These are phyloP conservation scores for Monopis laevigella DNA, from an alignment of 2,888 invertebrate species.

Conservation along the genomic window DNA sequence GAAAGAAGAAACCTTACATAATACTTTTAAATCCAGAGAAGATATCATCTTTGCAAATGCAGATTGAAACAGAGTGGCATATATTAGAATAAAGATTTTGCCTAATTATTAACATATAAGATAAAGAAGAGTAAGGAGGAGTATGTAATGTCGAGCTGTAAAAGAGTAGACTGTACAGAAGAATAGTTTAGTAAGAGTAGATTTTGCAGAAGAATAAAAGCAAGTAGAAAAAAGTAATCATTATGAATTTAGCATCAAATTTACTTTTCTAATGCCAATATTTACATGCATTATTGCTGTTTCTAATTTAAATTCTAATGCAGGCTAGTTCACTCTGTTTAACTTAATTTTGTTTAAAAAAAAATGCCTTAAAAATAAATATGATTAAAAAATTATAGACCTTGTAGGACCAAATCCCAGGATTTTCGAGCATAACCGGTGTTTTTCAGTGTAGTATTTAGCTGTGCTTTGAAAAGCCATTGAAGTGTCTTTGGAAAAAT, in stretches of 20 bases:
- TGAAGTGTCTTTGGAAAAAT: constrained; percentile 23
- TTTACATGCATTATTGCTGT: not conserved
- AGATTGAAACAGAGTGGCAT: constrained; percentile 41
- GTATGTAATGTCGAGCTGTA: not conserved
- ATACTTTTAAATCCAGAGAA: constrained; percentile 39
- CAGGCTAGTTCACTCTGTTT: too few species aligned
- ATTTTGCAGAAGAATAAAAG: constrained; percentile 7
- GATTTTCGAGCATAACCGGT: not conserved
- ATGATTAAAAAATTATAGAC: too few species aligned
- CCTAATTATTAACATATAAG: constrained; percentile 22
- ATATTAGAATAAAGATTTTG: constrained; percentile 21
- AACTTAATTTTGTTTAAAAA: too few species aligned
- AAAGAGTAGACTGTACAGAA: constrained; percentile 11
- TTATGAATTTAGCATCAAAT: constrained; percentile 2
- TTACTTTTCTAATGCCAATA: not conserved
- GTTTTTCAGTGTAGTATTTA: constrained; percentile 21
- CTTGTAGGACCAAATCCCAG: too few species aligned
- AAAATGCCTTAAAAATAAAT: too few species aligned
- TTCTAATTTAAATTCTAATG: not conserved
- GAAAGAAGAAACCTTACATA: constrained; percentile 41
- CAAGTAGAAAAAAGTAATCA: constrained; percentile 3
- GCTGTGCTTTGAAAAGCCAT: constrained; percentile 54
- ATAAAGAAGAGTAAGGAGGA: constrained; percentile 20
- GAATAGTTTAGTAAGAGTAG: not conserved
- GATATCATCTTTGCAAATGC: constrained; percentile 46